These are phyloP conservation scores for Enteromius radiatus DNA, from an alignment of 2,797 vertebrate genomes.

Conservation along the genomic window DNA sequence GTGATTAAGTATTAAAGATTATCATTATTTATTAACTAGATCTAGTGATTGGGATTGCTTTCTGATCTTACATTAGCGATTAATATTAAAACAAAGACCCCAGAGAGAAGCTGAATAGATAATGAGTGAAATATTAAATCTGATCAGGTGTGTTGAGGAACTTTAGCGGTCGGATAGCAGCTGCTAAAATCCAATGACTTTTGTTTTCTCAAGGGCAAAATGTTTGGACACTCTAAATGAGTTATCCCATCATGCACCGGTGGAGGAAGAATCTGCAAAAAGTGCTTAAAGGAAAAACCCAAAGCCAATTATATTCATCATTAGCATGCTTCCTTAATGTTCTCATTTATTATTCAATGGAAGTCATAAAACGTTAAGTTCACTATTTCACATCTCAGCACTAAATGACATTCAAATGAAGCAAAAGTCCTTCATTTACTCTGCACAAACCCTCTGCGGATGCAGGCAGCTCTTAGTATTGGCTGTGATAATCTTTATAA, in stretches of 20 bases:
- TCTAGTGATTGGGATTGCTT: slow-evolving; percentile 32
- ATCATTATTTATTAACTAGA: slow-evolving; percentile 53
- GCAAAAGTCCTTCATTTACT: slow-evolving; percentile 73
- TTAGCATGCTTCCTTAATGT: slow-evolving; percentile 68
- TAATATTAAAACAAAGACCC: slow-evolving; percentile 52
- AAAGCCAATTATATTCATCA: slow-evolving; percentile 68
- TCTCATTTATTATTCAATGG: slow-evolving; percentile 66
- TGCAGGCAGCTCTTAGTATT: slow-evolving; percentile 73
- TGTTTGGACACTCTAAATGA: slow-evolving; percentile 53
- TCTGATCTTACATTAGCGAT: slow-evolving; percentile 47
- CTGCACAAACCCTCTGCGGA: slow-evolving; percentile 68
- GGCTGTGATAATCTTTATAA: slow-evolving; percentile 77
- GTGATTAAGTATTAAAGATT: slow-evolving; percentile 60
- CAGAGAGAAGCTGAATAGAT: slow-evolving; percentile 21
- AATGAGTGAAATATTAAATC: slow-evolving; percentile 36
- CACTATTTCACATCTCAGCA: slow-evolving; percentile 56
- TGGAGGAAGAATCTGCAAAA: slow-evolving; percentile 41
- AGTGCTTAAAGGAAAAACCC: slow-evolving; percentile 61
- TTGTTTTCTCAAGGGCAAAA: slow-evolving; percentile 60
- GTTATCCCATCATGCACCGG: slow-evolving; percentile 43
- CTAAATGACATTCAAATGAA: slow-evolving; percentile 74
- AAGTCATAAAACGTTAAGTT: slow-evolving; percentile 57
- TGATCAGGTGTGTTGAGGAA: slow-evolving; percentile 38
- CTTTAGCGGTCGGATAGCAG: slow-evolving; percentile 50
- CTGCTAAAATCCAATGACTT: slow-evolving; percentile 47